Conservation (phyloP, 2,113 vertebrate genomes). For the Corythaeola cristata region DNA sequence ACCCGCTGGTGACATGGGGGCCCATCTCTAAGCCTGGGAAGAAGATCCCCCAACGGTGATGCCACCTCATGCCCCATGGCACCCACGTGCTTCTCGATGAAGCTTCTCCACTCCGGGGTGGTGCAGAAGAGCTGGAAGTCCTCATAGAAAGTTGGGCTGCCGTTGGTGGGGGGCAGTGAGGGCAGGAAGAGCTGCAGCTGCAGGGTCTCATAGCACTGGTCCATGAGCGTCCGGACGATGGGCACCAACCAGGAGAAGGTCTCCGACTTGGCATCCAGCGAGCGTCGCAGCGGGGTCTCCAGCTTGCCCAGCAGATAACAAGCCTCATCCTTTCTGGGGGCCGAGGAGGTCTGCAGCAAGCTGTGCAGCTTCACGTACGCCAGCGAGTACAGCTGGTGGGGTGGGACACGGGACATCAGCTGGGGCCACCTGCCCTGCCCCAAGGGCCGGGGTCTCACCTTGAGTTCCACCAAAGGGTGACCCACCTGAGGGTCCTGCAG, state of each 20-base stretch:
- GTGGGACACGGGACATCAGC: not conserved
- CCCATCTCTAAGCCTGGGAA: not conserved
- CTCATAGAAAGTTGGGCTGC: conserved; percentile 91
- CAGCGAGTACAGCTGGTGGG: conserved; percentile 84
- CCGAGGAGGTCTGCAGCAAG: conserved; percentile 87
- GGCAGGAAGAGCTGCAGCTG: conserved; percentile 86
- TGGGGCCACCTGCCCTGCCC: not conserved
- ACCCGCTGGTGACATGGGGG: not conserved
- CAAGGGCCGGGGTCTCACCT: too few relatives aligned
- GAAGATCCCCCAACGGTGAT: rapidly evolving
- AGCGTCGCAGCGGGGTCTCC: conserved; percentile 81
- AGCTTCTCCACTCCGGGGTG: conserved; percentile 87
- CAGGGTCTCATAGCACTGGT: conserved; percentile 84
- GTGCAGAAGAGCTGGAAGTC: conserved; percentile 90
- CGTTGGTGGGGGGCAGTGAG: conserved; percentile 90
- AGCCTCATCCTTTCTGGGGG: conserved; percentile 85
- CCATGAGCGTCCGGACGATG: conserved; percentile 87
- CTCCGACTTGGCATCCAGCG: conserved; percentile 57
- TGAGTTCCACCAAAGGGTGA: rapidly evolving
- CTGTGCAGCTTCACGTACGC: conserved; percentile 93
- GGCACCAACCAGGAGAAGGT: conserved; percentile 87
- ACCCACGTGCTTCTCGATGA: conserved; percentile 89
- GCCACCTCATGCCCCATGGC: not conserved
- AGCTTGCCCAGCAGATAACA: conserved; percentile 92
- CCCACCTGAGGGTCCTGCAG: conserved; percentile 89